phyloP scores from a whole-genome alignment of 1,140 invertebrate genomes.

The Hyposmocoma kahamanoa region DNA sequence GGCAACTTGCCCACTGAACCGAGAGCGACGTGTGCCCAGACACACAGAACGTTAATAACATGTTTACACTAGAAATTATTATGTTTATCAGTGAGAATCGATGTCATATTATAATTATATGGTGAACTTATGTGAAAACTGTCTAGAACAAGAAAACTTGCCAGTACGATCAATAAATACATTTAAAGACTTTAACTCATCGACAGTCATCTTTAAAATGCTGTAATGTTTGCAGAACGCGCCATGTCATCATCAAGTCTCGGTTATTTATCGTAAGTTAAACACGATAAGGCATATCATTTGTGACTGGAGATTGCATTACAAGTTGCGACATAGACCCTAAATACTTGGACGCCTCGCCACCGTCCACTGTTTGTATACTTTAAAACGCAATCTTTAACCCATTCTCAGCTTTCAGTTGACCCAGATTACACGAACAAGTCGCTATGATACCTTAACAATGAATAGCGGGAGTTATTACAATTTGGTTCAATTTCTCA shows the following conservation, averaged over 20 bases:
- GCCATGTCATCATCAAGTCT: constrained; percentile 43
- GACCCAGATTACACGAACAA: constrained; percentile 22
- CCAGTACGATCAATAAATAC: too few relatives aligned
- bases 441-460: neutral
- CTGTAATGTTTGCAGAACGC: constrained; percentile 51
- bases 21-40: constrained; percentile 50
- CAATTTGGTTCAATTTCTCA: constrained; percentile 3
- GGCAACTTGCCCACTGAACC: constrained; percentile 50
- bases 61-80: too few relatives aligned
- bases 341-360: constrained; percentile 39
- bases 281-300: constrained; percentile 53
- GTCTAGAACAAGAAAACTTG: too few relatives aligned
- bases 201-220: too few relatives aligned
- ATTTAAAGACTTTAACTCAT: too few relatives aligned
- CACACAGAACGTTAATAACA: too few relatives aligned
- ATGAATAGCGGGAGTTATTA: neutral
- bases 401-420: constrained; percentile 20
- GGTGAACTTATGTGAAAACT: too few relatives aligned
- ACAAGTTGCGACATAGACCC: constrained; percentile 31
- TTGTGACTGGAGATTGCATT: constrained; percentile 47
- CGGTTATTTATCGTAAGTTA: constrained; percentile 55
- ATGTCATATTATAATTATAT: too few relatives aligned
- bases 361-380: constrained; percentile 20
- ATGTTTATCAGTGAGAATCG: too few relatives aligned
- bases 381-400: constrained; percentile 14